Evolutionary conservation across 2,888 invertebrate species (phyloP).

Genomic region (Cheilosia vernalis): DNA sequence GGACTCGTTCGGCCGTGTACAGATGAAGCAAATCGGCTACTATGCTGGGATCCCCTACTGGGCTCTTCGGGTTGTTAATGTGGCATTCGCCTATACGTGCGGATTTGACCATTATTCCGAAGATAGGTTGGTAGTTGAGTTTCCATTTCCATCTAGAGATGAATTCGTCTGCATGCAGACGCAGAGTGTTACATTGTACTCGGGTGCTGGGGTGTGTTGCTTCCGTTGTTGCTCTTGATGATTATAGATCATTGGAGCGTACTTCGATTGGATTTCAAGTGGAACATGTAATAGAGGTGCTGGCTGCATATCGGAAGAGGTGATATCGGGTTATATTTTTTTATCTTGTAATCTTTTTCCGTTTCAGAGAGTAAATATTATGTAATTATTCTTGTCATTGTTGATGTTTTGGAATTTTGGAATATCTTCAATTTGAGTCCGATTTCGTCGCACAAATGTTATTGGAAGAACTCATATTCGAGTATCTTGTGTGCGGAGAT

Average conservation of each 20-base stretch:
- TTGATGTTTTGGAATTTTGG: constrained; percentile 51
- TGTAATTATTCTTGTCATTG: constrained; percentile 68
- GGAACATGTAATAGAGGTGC: constrained; percentile 64
- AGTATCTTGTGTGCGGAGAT: too few species aligned
- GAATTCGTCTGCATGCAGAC: constrained; percentile 35
- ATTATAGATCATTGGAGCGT: constrained; percentile 72
- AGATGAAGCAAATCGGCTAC: constrained; percentile 7
- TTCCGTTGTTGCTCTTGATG: constrained; percentile 64
- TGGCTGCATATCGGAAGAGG: constrained; percentile 31
- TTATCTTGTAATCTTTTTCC: neutral
- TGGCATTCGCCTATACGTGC: constrained; percentile 65
- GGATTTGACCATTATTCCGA: constrained; percentile 52
- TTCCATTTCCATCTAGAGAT: constrained; percentile 9
- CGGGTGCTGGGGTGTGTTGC: constrained; percentile 23
- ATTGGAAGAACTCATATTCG: too few species aligned
- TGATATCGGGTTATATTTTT: constrained; percentile 50
- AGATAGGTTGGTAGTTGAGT: neutral
- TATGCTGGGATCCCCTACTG: constrained; percentile 33
- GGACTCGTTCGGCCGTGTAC: constrained; percentile 30
- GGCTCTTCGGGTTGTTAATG: constrained; percentile 36
- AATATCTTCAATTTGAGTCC: constrained; percentile 22
- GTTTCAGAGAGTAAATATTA: constrained; percentile 55
- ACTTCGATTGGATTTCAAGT: constrained; percentile 71
- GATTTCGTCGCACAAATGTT: constrained; percentile 10
- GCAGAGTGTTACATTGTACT: constrained; percentile 50